Conservation (phyloP, 1,140 invertebrate species). For the Branchinecta lynchi region DNA sequence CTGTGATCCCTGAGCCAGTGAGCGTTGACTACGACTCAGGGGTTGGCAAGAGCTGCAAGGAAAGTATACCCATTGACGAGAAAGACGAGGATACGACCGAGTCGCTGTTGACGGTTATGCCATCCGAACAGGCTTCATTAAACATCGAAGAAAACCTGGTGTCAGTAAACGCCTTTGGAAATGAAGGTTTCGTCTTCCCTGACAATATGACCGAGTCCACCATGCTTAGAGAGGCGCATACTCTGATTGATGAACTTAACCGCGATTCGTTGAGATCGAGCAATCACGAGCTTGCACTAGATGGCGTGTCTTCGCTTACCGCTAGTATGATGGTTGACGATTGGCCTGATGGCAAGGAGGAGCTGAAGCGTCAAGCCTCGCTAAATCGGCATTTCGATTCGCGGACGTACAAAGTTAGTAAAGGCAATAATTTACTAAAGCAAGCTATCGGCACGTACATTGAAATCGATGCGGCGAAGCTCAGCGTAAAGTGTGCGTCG, state of each 20-base stretch:
- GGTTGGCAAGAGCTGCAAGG: conserved; percentile 2
- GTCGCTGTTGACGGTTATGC: background rate
- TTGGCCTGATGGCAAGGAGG: background rate
- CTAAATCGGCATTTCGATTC: background rate
- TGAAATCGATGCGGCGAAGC: background rate
- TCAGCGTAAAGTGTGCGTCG: background rate
- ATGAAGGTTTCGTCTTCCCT: background rate
- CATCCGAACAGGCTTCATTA: background rate
- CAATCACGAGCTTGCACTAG: background rate
- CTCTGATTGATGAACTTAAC: background rate
- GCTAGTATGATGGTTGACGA: background rate
- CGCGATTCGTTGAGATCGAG: background rate
- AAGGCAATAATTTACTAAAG: background rate
- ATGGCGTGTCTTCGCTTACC: background rate
- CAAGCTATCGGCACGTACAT: background rate
- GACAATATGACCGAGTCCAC: background rate
- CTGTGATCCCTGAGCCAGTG: background rate
- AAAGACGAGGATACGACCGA: background rate
- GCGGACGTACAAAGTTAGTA: background rate
- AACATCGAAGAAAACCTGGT: background rate
- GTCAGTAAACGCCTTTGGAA: background rate
- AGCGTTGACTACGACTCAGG: background rate
- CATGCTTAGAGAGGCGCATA: background rate
- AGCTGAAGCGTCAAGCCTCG: background rate
- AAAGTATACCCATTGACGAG: background rate